These are phyloP conservation scores for Cenopis cana DNA, from an alignment of 2,888 invertebrate species.

Conservation along the genomic window DNA sequence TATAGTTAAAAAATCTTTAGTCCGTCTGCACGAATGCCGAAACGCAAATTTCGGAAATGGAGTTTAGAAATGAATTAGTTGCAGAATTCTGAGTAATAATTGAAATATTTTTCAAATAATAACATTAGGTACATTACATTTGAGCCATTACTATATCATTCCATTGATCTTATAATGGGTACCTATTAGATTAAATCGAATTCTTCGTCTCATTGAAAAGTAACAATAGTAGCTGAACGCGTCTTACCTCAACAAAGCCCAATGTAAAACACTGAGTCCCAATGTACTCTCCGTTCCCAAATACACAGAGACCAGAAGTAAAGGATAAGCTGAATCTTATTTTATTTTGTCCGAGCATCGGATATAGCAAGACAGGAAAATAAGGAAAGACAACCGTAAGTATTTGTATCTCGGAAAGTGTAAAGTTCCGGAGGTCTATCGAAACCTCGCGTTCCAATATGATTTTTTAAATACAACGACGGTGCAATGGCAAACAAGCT, in stretches of 20 bases:
- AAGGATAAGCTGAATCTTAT: conserved; percentile 34
- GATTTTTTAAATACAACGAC: no score
- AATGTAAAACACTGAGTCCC: conserved; percentile 7
- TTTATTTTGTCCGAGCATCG: conserved; percentile 46
- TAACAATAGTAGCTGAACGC: no score
- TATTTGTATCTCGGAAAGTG: conserved; percentile 50
- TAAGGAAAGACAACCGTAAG: conserved; percentile 54
- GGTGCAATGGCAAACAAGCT: no score
- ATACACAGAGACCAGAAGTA: conserved; percentile 9
- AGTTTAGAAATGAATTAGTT: no score
- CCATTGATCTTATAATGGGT: no score
- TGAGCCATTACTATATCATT: no score
- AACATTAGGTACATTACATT: no score
- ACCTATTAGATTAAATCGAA: no score
- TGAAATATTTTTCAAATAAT: no score
- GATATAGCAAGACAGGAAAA: conserved; percentile 49
- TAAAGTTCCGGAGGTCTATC: conserved; percentile 45
- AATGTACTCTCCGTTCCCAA: conserved; percentile 13
- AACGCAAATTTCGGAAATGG: no score
- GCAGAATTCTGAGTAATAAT: no score
- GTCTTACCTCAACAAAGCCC: background rate
- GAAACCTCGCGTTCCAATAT: background rate
- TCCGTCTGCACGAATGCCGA: background rate
- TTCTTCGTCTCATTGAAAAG: no score
- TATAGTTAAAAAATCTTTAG: conserved; percentile 2